Percentiles rank a stretch among this genome's conserved stretches.
phyloP scores from a whole-genome alignment of 2,113 vertebrate species.

The Corydoras sp. region DNA sequence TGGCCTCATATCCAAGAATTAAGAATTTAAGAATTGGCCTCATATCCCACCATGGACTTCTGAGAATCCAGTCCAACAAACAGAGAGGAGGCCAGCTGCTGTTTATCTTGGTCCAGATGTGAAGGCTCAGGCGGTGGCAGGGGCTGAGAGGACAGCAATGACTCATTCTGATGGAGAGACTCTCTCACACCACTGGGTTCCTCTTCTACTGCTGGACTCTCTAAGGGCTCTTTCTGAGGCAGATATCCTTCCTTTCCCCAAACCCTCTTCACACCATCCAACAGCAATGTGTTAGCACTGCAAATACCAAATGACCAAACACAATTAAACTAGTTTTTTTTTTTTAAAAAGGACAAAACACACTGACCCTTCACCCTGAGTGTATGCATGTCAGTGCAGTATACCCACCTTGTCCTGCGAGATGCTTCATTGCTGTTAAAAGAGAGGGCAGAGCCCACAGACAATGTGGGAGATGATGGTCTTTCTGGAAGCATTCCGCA shows the following conservation, averaged over 20 bases:
- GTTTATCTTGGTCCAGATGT: constrained; percentile 75
- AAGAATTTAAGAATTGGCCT: too few relatives aligned
- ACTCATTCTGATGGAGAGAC: constrained; percentile 15
- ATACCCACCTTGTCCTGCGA: background rate
- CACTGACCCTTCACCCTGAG: background rate
- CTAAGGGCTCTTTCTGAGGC: constrained; percentile 68
- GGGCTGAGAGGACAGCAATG: background rate
- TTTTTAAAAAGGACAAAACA: too few relatives aligned
- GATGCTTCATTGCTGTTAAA: too few relatives aligned
- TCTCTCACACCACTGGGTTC: constrained; percentile 43
- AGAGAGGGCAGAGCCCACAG: too few relatives aligned
- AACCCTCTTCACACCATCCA: constrained; percentile 82
- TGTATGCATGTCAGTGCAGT: background rate
- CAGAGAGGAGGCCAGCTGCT: constrained; percentile 82
- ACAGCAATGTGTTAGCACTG: constrained; percentile 73
- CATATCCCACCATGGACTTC: constrained; percentile 41
- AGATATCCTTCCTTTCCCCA: constrained; percentile 95
- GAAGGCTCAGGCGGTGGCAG: constrained; percentile 25
- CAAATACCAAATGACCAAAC: constrained; percentile 23
- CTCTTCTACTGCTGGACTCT: constrained; percentile 51
- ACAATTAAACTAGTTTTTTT: background rate
- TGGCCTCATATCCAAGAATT: too few relatives aligned
- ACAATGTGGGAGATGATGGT: too few relatives aligned
- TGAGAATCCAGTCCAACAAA: constrained; percentile 81
- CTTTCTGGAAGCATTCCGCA: too few relatives aligned